phyloP scores from a whole-genome alignment of 2,797 vertebrate genomes.

The Acestrorhynchus altus region DNA sequence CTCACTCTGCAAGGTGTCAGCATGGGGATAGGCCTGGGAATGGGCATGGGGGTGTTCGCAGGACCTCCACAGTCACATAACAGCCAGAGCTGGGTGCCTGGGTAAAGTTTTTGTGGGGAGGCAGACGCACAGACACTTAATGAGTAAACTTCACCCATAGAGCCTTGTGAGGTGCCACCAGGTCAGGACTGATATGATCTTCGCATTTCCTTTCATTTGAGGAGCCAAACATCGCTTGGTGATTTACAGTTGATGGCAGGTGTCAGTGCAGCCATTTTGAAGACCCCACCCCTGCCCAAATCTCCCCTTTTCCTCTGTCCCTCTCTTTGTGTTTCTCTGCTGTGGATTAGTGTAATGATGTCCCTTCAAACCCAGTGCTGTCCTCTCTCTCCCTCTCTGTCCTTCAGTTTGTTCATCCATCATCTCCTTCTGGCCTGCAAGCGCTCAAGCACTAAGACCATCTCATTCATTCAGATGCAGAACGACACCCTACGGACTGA shows the following conservation, averaged over 20 bases:
- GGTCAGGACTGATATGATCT: conserved; percentile 66
- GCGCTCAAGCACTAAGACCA: conserved; percentile 79
- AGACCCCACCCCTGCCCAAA: background rate
- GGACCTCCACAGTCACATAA: conserved; percentile 92
- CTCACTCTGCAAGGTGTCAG: conserved; percentile 93
- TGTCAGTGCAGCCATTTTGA: conserved; percentile 49
- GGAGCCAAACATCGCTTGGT: conserved; percentile 69
- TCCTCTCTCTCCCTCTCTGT: conserved; percentile 44
- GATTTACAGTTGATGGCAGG: conserved; percentile 61
- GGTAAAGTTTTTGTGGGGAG: conserved; percentile 76
- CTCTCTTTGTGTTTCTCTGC: conserved; percentile 41
- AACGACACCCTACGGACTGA: conserved; percentile 63
- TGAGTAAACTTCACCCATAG: conserved; percentile 36
- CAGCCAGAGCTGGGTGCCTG: conserved; percentile 97
- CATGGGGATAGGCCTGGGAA: conserved; percentile 89
- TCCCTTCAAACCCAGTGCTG: conserved; percentile 43
- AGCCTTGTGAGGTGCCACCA: conserved; percentile 41
- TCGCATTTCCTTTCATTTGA: conserved; percentile 68
- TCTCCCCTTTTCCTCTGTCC: conserved; percentile 14
- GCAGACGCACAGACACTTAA: conserved; percentile 3
- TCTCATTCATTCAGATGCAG: conserved; percentile 72
- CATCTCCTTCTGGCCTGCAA: conserved; percentile 62
- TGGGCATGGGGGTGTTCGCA: conserved; percentile 91
- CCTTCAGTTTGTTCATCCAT: conserved; percentile 57
- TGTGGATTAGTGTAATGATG: conserved; percentile 53